Conservation (phyloP, 2,113 vertebrate genomes). For the Rhodinocichla rosea region DNA sequence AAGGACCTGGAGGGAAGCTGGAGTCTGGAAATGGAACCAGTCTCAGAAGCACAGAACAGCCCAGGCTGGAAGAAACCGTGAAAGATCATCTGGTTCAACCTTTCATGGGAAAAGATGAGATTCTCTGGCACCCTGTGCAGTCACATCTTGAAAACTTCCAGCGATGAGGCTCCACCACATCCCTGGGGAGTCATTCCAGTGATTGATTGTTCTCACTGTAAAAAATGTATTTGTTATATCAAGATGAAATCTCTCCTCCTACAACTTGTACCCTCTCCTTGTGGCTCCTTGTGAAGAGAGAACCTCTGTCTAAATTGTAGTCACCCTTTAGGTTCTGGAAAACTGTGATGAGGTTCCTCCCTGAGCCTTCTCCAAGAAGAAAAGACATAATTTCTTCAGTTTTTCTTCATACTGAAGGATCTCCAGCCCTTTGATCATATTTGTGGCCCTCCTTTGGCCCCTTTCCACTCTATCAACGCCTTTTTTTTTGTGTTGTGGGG, state of each 20-base stretch:
- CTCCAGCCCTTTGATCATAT: background rate
- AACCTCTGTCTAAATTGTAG: background rate
- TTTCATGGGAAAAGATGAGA: background rate
- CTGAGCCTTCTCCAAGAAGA: background rate
- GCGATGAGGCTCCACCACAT: rapidly evolving
- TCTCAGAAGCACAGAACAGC: background rate
- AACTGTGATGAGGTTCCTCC: background rate
- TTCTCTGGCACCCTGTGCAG: background rate
- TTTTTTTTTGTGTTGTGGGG: background rate
- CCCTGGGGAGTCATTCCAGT: background rate
- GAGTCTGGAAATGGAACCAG: rapidly evolving
- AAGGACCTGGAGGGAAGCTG: background rate
- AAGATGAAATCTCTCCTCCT: background rate
- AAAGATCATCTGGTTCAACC: background rate
- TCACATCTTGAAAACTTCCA: background rate
- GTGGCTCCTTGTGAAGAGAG: background rate
- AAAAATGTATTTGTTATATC: background rate
- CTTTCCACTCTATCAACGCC: background rate
- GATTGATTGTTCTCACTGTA: background rate
- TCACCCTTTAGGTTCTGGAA: background rate
- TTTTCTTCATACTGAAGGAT: background rate
- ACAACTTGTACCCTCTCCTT: background rate
- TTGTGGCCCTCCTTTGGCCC: background rate
- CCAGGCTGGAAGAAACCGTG: background rate
- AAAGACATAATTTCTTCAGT: background rate